A percentile compares a stretch with the other conserved stretches of the same genome.
phyloP scores from a whole-genome alignment of 1,140 invertebrate species.

The Gryon sp. region DNA sequence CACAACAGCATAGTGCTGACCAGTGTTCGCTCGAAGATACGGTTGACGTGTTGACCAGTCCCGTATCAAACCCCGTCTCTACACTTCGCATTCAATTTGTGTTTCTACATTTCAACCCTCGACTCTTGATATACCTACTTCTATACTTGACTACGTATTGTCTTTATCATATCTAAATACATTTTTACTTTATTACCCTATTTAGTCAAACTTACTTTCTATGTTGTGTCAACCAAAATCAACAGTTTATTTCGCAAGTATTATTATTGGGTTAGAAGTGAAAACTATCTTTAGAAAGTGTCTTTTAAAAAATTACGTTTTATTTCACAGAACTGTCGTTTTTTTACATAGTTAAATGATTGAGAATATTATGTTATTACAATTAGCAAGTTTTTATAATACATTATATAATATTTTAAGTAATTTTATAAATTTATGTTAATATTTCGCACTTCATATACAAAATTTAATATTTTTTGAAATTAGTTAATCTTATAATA shows the following conservation, averaged over 20 bases:
- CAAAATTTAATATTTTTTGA: no score
- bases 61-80: constrained; percentile 71
- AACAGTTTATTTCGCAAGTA: background rate
- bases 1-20: constrained; percentile 72
- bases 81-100: constrained; percentile 75
- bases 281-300: no score
- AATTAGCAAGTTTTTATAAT: no score
- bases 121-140: constrained; percentile 58
- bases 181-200: constrained; percentile 27
- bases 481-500: no score
- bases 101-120: constrained; percentile 71
- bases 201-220: constrained; percentile 12
- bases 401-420: no score
- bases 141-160: constrained; percentile 47
- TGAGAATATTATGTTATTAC: no score
- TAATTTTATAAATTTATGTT: no score
- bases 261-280: constrained; percentile 1
- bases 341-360: no score
- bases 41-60: constrained; percentile 74
- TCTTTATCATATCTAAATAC: constrained; percentile 46
- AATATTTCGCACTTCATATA: no score
- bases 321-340: no score
- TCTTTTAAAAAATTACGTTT: no score
- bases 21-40: constrained; percentile 76
- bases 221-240: constrained; percentile 5